A percentile compares a stretch with the other conserved stretches of the same genome.
Conservation (phyloP, 37 sponge, comb jelly and placozoan species). For the Lycopodina hypogea region DNA sequence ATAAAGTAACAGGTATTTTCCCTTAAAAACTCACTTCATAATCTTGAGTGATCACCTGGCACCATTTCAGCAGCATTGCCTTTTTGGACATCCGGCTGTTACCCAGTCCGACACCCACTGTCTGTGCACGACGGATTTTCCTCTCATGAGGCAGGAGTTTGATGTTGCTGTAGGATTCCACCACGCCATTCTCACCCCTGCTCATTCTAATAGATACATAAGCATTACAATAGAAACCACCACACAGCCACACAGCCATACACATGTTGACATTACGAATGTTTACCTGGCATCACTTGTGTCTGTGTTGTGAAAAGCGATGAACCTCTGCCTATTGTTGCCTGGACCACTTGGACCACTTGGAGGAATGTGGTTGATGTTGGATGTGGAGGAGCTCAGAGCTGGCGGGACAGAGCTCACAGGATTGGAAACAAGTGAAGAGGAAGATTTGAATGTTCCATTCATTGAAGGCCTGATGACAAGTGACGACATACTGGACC, state of each 20-base stretch:
- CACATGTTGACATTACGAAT: no score
- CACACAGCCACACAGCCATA: no score
- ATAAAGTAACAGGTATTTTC: no score
- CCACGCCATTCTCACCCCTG: background rate
- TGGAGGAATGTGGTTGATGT: no score
- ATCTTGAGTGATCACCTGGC: slow-evolving; percentile 42
- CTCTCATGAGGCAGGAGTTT: slow-evolving; percentile 20
- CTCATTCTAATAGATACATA: no score
- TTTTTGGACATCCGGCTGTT: slow-evolving; percentile 34
- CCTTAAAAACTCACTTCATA: slow-evolving; percentile 52
- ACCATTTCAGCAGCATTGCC: slow-evolving; percentile 57
- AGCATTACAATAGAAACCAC: no score
- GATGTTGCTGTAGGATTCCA: background rate
- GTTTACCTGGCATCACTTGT: no score
- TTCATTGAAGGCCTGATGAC: background rate
- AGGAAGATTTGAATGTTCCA: background rate
- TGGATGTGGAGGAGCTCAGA: background rate
- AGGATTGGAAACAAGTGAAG: background rate
- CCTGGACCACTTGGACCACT: background rate
- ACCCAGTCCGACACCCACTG: slow-evolving; percentile 10
- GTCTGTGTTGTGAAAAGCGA: background rate
- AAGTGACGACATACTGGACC: background rate
- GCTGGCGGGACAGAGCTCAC: background rate
- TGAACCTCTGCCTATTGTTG: background rate
- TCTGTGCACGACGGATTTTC: slow-evolving; percentile 6